A percentile compares a stretch with the other conserved stretches of the same genome.
These are phyloP conservation scores for Lycocorax pyrrhopterus DNA, from an alignment of 2,113 vertebrate genomes.

Conservation along the genomic window DNA sequence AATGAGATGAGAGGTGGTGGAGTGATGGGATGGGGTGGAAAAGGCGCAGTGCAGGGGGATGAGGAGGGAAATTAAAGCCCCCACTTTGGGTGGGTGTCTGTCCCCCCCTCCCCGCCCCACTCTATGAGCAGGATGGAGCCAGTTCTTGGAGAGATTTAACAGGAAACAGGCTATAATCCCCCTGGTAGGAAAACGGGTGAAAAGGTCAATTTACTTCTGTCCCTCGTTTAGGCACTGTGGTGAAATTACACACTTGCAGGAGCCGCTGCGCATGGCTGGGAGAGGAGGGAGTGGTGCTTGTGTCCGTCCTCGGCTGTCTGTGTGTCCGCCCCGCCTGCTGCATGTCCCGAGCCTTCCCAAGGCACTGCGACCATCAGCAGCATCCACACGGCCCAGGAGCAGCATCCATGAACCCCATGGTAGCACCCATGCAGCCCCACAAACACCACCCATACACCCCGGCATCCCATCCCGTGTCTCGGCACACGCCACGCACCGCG, in stretches of 20 bases:
- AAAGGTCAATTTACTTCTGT: conserved; percentile 80
- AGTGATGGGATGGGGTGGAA: not conserved
- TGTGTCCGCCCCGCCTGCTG: not conserved
- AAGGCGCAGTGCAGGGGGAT: not conserved
- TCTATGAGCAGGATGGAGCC: conserved; percentile 59
- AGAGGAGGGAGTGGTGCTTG: not conserved
- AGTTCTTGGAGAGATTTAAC: conserved; percentile 74
- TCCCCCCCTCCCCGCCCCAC: not conserved
- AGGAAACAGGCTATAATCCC: conserved; percentile 80
- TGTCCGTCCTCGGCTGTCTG: not conserved
- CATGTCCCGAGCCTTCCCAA: not conserved
- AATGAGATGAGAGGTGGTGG: not conserved
- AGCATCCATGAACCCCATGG: not conserved
- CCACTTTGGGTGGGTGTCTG: not conserved
- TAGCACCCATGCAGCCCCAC: not conserved
- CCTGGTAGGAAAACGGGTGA: conserved; percentile 75
- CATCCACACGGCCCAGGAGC: not conserved
- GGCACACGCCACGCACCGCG: fast-evolving
- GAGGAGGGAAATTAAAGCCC: not conserved
- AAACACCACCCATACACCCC: fast-evolving
- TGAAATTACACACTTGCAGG: conserved; percentile 67
- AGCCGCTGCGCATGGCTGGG: not conserved
- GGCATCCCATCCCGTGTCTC: fast-evolving
- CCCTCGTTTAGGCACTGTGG: conserved; percentile 73
- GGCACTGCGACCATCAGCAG: fast-evolving